A percentile compares a stretch with the other conserved stretches of the same genome.
phyloP scores from a whole-genome alignment of 2,113 vertebrate species.

The Lipophrys pholis region DNA sequence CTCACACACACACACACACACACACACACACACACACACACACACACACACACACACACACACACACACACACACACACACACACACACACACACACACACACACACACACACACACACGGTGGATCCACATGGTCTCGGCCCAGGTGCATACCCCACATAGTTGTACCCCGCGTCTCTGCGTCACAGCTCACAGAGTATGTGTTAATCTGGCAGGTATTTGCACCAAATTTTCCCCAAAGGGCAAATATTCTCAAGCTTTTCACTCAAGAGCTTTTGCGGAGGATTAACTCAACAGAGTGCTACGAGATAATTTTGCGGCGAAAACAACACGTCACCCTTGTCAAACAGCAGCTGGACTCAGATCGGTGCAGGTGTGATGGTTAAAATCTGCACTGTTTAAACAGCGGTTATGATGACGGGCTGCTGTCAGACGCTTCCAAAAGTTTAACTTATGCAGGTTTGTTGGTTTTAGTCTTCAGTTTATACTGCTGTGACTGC shows the following conservation, averaged over 20 bases:
- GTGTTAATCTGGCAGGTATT: constrained; percentile 68
- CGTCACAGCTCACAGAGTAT: constrained; percentile 36
- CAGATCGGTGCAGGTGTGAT: not conserved
- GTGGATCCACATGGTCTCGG: constrained; percentile 10
- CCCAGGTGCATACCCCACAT: constrained; percentile 57
- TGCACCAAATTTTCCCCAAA: constrained; percentile 43
- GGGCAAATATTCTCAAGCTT: constrained; percentile 50
- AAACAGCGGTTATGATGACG: too few species aligned
- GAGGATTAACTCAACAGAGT: constrained; percentile 11
- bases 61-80: too few species aligned
- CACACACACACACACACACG: too few species aligned
- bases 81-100: constrained; percentile 5
- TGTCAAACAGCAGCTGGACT: not conserved
- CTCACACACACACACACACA: constrained; percentile 5
- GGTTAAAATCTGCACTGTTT: not conserved
- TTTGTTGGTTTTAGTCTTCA: too few species aligned
- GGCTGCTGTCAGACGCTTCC: too few species aligned
- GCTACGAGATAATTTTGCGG: constrained; percentile 14
- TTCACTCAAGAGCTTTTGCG: constrained; percentile 34
- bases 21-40: too few species aligned
- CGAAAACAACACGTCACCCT: constrained; percentile 4
- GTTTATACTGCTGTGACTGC: too few species aligned
- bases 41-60: too few species aligned
- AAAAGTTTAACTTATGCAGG: too few species aligned
- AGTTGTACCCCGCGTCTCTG: constrained; percentile 25